A percentile compares a stretch with the other conserved stretches of the same genome.
These are phyloP conservation scores for Pararge aegeria DNA, from an alignment of 1,140 invertebrate species.

Conservation along the genomic window DNA sequence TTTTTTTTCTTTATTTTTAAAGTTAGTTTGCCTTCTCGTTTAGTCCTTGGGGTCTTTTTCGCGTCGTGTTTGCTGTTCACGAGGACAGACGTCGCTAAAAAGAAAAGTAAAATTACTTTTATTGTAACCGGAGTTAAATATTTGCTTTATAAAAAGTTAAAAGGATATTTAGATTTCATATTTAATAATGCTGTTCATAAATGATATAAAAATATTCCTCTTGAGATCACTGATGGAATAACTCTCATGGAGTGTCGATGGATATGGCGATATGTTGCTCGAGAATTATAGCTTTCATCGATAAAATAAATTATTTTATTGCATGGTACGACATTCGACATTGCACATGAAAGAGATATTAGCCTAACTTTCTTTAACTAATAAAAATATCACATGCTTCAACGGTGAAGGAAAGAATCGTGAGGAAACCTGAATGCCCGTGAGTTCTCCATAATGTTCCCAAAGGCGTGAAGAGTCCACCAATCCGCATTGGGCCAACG, in stretches of 20 bases:
- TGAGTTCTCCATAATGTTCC: too few species aligned
- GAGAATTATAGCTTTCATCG: neutral
- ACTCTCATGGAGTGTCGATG: constrained; percentile 11
- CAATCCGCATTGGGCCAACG: too few species aligned
- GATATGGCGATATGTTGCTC: neutral
- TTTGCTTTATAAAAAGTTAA: constrained; percentile 39
- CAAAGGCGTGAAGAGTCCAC: too few species aligned
- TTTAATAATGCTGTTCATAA: constrained; percentile 5
- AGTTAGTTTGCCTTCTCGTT: constrained; percentile 54
- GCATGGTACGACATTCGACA: too few species aligned
- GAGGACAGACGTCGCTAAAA: constrained; percentile 50
- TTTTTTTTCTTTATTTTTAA: constrained; percentile 46
- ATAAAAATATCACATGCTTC: too few species aligned
- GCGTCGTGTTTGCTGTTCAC: constrained; percentile 49
- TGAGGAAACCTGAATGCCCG: too few species aligned
- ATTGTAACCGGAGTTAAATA: constrained; percentile 39
- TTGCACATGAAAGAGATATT: too few species aligned
- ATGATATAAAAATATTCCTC: constrained; percentile 5
- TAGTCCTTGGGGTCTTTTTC: constrained; percentile 57
- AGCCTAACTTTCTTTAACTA: too few species aligned
- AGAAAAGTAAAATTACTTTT: constrained; percentile 61
- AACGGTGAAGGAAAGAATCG: too few species aligned
- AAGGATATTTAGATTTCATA: constrained; percentile 4
- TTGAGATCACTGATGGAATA: constrained; percentile 20
- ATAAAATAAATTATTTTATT: neutral